These are phyloP conservation scores for Leucophenga montana DNA, from an alignment of 2,888 invertebrate genomes.

Conservation along the genomic window DNA sequence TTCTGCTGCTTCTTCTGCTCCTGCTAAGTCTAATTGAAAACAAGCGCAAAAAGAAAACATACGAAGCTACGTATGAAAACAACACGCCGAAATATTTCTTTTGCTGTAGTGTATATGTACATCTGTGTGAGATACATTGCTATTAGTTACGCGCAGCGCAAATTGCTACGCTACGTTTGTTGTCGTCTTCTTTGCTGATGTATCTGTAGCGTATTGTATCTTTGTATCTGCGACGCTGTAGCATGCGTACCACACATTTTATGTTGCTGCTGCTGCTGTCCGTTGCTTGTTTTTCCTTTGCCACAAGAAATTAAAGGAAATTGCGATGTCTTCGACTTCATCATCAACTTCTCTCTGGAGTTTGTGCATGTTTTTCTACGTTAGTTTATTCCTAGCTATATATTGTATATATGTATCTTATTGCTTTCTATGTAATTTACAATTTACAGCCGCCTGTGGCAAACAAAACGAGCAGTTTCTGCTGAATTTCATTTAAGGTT, in stretches of 20 bases:
- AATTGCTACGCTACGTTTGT: neutral
- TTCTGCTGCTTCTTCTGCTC: constrained; percentile 8
- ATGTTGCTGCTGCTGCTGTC: neutral
- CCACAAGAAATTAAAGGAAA: constrained; percentile 31
- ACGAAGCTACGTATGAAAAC: constrained; percentile 21
- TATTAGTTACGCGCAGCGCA: constrained; percentile 42
- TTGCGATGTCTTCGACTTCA: constrained; percentile 30
- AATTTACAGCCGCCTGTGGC: too few species aligned
- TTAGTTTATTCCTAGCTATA: too few species aligned
- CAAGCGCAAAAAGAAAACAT: constrained; percentile 52
- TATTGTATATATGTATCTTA: too few species aligned
- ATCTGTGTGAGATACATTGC: constrained; percentile 38
- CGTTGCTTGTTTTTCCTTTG: neutral
- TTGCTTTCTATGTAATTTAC: too few species aligned
- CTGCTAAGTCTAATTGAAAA: constrained; percentile 59
- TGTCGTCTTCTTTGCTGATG: neutral
- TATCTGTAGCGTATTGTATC: neutral
- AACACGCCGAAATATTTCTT: too few species aligned
- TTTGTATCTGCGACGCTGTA: constrained; percentile 4
- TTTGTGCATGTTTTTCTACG: neutral
- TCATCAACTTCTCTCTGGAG: neutral
- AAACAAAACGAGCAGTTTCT: too few species aligned
- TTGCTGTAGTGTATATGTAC: constrained; percentile 15
- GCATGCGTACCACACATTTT: neutral
- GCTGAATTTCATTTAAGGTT: too few species aligned